phyloP scores from a whole-genome alignment of 2,888 invertebrate genomes.

The Nephrocerus scutellatus region DNA sequence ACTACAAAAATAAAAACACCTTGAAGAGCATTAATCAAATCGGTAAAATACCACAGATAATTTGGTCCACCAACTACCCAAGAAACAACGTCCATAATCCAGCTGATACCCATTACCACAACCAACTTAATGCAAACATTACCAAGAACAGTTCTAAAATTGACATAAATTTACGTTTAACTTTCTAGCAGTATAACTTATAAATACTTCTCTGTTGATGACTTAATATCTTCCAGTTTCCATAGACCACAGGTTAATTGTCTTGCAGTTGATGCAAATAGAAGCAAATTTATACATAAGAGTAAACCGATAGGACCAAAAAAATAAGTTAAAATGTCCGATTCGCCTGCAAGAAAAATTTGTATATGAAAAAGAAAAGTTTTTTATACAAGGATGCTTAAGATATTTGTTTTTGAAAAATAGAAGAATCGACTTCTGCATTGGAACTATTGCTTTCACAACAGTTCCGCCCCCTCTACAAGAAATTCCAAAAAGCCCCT shows the following conservation, averaged over 20 bases:
- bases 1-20: slow-evolving; percentile 85
- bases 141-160: slow-evolving; percentile 67
- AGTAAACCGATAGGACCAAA: slow-evolving; percentile 76
- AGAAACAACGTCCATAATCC: slow-evolving; percentile 76
- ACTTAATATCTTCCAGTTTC: slow-evolving; percentile 83
- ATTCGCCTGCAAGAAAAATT: too few species aligned
- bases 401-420: too few species aligned
- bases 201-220: slow-evolving; percentile 71
- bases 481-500: too few species aligned
- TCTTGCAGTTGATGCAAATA: slow-evolving; percentile 74
- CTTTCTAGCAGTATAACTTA: slow-evolving; percentile 33
- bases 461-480: too few species aligned
- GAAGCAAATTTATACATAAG: slow-evolving; percentile 67
- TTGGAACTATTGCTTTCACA: too few species aligned
- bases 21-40: slow-evolving; percentile 77
- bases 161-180: too few species aligned
- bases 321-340: slow-evolving; percentile 76
- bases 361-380: too few species aligned
- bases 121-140: slow-evolving; percentile 81
- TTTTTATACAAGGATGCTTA: too few species aligned
- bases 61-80: slow-evolving; percentile 76
- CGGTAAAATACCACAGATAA: slow-evolving; percentile 76
- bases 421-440: too few species aligned
- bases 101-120: slow-evolving; percentile 71
- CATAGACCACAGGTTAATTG: slow-evolving; percentile 81